These are phyloP conservation scores for Heliconius hortense DNA, from an alignment of 2,888 invertebrate species.

Conservation along the genomic window DNA sequence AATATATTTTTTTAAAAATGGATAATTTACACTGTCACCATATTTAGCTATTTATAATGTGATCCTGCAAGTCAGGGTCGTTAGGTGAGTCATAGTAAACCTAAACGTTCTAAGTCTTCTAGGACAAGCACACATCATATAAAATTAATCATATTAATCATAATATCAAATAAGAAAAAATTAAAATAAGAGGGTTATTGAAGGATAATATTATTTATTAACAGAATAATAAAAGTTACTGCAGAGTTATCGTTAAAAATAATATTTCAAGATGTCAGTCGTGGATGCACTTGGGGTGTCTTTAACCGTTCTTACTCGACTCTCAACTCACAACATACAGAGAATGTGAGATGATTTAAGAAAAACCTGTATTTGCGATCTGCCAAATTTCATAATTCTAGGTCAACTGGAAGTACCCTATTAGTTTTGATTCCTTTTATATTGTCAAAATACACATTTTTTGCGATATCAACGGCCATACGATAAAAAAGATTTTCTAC, in stretches of 20 bases:
- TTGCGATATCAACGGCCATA: too few relatives aligned
- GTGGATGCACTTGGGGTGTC: not conserved
- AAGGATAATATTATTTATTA: too few relatives aligned
- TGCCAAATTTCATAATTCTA: too few relatives aligned
- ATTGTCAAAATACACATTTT: too few relatives aligned
- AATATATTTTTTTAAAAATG: not conserved
- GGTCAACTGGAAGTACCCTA: too few relatives aligned
- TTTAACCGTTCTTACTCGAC: not conserved
- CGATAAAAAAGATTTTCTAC: too few relatives aligned
- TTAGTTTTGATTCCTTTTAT: too few relatives aligned
- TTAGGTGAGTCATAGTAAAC: not conserved
- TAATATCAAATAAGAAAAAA: too few relatives aligned
- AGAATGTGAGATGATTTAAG: not conserved
- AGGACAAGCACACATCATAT: not conserved
- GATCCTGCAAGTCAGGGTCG: conserved; percentile 1
- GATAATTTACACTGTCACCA: not conserved
- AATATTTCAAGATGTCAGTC: not conserved
- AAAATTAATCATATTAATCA: not conserved
- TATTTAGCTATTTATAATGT: not conserved
- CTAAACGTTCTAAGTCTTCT: not conserved
- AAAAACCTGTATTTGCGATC: too few relatives aligned
- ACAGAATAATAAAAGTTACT: not conserved
- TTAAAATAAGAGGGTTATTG: too few relatives aligned
- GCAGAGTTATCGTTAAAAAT: not conserved
- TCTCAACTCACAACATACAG: not conserved